Evolutionary conservation across 2,888 invertebrate species (phyloP).

Genomic region (Melipona beecheii): DNA sequence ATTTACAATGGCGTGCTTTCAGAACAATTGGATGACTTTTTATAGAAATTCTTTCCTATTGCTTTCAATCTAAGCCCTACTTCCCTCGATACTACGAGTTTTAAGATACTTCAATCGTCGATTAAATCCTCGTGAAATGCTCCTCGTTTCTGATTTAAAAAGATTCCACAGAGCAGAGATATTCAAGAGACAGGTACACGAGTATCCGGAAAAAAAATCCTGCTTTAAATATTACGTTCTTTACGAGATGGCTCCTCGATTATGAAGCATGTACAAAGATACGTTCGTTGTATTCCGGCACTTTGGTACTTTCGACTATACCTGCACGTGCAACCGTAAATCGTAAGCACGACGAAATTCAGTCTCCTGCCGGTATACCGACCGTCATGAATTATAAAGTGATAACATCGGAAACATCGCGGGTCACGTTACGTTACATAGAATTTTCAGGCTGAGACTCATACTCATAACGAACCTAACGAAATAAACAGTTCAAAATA

Average conservation of each 20-base stretch:
- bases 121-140: neutral
- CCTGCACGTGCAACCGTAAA: slow-evolving; percentile 62
- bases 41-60: no score
- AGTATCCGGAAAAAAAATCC: slow-evolving; percentile 13
- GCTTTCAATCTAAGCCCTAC: no score
- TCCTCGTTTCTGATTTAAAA: neutral
- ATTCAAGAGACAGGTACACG: neutral
- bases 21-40: no score
- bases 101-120: no score
- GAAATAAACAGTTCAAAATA: slow-evolving; percentile 8
- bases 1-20: no score
- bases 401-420: slow-evolving; percentile 65
- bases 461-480: slow-evolving; percentile 29
- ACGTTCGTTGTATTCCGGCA: slow-evolving; percentile 48
- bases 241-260: slow-evolving; percentile 8
- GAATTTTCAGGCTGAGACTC: slow-evolving; percentile 42
- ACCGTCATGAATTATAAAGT: slow-evolving; percentile 67
- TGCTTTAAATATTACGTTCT: slow-evolving; percentile 15
- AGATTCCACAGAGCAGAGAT: neutral
- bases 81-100: no score
- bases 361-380: slow-evolving; percentile 46
- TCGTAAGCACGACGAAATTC: slow-evolving; percentile 67
- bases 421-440: slow-evolving; percentile 64
- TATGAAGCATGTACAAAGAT: slow-evolving; percentile 39
- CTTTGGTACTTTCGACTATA: slow-evolving; percentile 47